phyloP scores from a whole-genome alignment of 2,888 invertebrate genomes.

The Clunio marinus region DNA sequence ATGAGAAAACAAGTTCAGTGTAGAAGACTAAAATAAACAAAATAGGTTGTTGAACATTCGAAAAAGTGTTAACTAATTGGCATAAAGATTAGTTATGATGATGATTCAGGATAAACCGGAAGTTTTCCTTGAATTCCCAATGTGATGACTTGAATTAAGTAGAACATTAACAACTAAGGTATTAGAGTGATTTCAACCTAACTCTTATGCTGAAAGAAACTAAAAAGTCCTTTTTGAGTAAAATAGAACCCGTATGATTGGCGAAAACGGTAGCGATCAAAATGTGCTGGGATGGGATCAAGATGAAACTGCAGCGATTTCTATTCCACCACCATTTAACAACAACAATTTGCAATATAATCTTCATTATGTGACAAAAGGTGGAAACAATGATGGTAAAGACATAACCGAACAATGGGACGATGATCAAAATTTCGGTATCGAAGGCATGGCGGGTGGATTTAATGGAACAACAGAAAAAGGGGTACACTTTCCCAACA shows the following conservation, averaged over 20 bases:
- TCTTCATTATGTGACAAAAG: slow-evolving; percentile 42
- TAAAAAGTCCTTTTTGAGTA: background rate
- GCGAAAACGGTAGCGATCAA: slow-evolving; percentile 54
- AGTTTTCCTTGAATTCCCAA: background rate
- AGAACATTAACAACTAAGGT: background rate
- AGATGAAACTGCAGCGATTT: slow-evolving; percentile 47
- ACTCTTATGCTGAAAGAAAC: background rate
- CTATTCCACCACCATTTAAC: slow-evolving; percentile 53
- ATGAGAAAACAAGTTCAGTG: too few species aligned
- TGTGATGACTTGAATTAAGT: slow-evolving; percentile 3
- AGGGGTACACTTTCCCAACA: slow-evolving; percentile 56
- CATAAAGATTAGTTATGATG: too few species aligned
- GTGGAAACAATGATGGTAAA: background rate
- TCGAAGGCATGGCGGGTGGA: slow-evolving; percentile 49
- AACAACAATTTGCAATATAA: slow-evolving; percentile 50
- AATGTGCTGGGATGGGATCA: slow-evolving; percentile 55
- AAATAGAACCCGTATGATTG: slow-evolving; percentile 49
- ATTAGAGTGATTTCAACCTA: background rate
- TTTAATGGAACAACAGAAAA: slow-evolving; percentile 51
- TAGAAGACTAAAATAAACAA: too few species aligned
- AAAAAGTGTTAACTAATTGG: too few species aligned
- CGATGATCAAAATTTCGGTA: slow-evolving; percentile 41
- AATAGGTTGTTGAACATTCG: too few species aligned
- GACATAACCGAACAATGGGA: slow-evolving; percentile 27
- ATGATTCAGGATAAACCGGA: too few species aligned